Percentiles rank a stretch among this genome's conserved stretches.
These are phyloP conservation scores for Gila orcuttii DNA, from an alignment of 2,113 vertebrate genomes.

Conservation along the genomic window DNA sequence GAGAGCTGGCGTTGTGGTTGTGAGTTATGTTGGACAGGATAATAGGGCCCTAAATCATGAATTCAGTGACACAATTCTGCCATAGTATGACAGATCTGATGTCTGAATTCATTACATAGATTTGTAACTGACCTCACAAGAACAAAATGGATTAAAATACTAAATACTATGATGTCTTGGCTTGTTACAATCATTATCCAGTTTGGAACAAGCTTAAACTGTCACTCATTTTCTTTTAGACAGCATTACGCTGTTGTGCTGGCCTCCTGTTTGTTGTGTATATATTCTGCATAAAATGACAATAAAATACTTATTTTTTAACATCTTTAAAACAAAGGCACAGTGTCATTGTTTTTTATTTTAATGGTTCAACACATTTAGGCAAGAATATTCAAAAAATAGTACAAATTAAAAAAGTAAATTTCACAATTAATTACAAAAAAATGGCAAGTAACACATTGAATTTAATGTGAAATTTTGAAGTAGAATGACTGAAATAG, in stretches of 20 bases:
- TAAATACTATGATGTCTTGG: background rate
- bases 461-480: background rate
- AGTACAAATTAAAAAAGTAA: too few relatives aligned
- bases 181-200: background rate
- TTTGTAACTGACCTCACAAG: conserved; percentile 9
- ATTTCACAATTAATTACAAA: too few relatives aligned
- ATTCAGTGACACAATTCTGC: conserved; percentile 29
- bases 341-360: too few relatives aligned
- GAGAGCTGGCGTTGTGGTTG: background rate
- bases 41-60: background rate
- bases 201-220: background rate
- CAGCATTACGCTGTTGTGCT: too few relatives aligned
- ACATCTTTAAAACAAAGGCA: too few relatives aligned
- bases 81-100: background rate
- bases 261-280: too few relatives aligned
- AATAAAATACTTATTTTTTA: background rate
- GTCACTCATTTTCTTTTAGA: background rate
- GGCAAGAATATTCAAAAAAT: background rate
- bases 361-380: too few relatives aligned
- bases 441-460: too few relatives aligned
- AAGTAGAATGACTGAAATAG: too few relatives aligned
- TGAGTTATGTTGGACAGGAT: conserved; percentile 23
- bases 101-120: conserved; percentile 23
- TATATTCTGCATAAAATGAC: background rate
- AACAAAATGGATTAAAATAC: conserved; percentile 1